phyloP scores from a whole-genome alignment of 2,797 vertebrate genomes.

The Falco biarmicus region DNA sequence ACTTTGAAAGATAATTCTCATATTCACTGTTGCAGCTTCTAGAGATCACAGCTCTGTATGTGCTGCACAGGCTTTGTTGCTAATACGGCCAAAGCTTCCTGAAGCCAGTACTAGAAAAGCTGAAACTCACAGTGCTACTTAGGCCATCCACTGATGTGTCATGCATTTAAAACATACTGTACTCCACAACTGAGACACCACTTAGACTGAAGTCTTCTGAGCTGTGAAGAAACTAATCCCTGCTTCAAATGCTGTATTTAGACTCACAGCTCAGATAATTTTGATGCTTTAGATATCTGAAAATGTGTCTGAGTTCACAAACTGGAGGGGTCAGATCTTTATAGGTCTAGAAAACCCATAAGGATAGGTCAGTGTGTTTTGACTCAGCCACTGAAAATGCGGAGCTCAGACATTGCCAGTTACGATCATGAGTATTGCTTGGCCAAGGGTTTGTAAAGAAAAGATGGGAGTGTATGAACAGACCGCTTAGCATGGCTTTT shows the following conservation, averaged over 20 bases:
- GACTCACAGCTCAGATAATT: neutral
- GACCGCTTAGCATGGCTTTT: neutral
- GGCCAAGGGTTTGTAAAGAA: neutral
- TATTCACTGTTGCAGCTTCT: neutral
- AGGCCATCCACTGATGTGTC: neutral
- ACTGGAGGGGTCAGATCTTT: neutral
- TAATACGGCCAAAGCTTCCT: neutral
- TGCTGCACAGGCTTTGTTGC: neutral
- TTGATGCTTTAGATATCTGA: neutral
- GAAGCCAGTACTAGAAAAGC: neutral
- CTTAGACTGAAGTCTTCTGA: neutral
- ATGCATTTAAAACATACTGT: fast-evolving
- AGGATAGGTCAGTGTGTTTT: neutral
- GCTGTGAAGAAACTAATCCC: neutral
- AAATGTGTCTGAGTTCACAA: neutral
- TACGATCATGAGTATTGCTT: neutral
- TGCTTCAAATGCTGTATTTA: neutral
- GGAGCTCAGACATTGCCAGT: neutral
- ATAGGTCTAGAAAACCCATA: neutral
- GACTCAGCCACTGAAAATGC: neutral
- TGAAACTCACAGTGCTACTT: neutral
- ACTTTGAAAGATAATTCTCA: neutral
- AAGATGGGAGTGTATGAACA: too few species aligned
- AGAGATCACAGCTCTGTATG: neutral
- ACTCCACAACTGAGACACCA: fast-evolving